Evolutionary conservation across 2,113 vertebrate species (phyloP).

Genomic region (Gracilinanus agilis): DNA sequence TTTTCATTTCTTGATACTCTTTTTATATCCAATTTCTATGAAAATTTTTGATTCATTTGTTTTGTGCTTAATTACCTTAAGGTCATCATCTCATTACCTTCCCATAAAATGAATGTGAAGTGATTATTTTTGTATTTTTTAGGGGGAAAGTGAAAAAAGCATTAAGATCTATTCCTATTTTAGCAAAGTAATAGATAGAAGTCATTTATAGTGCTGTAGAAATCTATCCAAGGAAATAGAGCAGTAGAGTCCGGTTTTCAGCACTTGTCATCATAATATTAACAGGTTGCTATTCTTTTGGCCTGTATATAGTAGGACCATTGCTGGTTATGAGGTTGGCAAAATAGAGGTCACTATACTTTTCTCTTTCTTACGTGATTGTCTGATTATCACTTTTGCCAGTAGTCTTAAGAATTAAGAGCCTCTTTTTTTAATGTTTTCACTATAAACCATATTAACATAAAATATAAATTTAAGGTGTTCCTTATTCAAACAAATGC

Average conservation of each 20-base stretch:
- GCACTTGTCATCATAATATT: not conserved
- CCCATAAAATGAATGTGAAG: not conserved
- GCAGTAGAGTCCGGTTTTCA: not conserved
- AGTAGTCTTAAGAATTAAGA: slow-evolving; percentile 22
- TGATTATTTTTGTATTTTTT: too few relatives aligned
- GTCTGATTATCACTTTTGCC: slow-evolving; percentile 27
- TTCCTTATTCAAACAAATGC: slow-evolving; percentile 23
- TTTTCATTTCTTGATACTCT: not conserved
- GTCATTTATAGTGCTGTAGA: not conserved
- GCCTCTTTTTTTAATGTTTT: slow-evolving; percentile 21
- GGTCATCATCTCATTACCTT: not conserved
- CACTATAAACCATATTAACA: slow-evolving; percentile 41
- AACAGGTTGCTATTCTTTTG: too few relatives aligned
- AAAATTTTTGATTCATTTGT: not conserved
- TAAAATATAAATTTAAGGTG: not conserved
- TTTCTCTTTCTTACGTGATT: slow-evolving; percentile 20
- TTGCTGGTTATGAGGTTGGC: not conserved
- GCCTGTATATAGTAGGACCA: not conserved
- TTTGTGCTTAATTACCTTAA: not conserved
- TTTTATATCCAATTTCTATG: not conserved
- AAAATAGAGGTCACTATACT: not conserved
- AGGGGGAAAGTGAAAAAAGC: not conserved
- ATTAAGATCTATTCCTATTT: not conserved
- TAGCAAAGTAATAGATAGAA: not conserved
- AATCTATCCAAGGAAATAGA: not conserved